phyloP scores from a whole-genome alignment of 2,113 vertebrate species.

The Sinosuthora webbiana region DNA sequence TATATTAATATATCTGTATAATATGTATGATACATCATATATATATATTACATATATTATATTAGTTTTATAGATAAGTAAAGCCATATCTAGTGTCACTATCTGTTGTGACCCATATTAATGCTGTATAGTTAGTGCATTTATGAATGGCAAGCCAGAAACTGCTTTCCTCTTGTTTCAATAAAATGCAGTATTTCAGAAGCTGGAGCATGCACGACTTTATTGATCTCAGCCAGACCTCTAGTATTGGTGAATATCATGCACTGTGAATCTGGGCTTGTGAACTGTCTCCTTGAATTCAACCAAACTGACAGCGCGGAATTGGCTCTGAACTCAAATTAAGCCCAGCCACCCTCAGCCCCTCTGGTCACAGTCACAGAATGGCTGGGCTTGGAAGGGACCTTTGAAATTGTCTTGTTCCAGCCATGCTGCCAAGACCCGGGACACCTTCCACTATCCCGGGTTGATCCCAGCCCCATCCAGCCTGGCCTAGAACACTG shows the following conservation, averaged over 20 bases:
- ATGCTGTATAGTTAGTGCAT: neutral
- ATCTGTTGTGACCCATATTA: neutral
- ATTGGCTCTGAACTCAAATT: too few species aligned
- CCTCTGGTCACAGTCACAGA: neutral
- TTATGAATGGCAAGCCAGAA: neutral
- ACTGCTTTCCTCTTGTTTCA: neutral
- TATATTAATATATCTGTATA: too few species aligned
- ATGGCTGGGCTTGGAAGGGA: neutral
- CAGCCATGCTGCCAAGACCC: too few species aligned
- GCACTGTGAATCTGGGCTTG: rapidly evolving
- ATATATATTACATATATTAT: neutral
- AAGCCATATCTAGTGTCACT: neutral
- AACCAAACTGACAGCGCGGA: neutral
- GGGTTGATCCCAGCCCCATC: neutral
- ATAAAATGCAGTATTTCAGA: neutral
- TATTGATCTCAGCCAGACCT: neutral
- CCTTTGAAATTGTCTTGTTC: neutral
- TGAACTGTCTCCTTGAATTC: too few species aligned
- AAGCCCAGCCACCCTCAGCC: neutral
- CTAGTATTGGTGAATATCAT: too few species aligned
- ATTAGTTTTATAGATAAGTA: neutral
- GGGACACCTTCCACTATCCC: neutral
- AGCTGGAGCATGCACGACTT: neutral
- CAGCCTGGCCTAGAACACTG: neutral
- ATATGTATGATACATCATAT: too few species aligned